Conservation (phyloP, 2,113 vertebrate species). For the Peucedramus taeniatus region DNA sequence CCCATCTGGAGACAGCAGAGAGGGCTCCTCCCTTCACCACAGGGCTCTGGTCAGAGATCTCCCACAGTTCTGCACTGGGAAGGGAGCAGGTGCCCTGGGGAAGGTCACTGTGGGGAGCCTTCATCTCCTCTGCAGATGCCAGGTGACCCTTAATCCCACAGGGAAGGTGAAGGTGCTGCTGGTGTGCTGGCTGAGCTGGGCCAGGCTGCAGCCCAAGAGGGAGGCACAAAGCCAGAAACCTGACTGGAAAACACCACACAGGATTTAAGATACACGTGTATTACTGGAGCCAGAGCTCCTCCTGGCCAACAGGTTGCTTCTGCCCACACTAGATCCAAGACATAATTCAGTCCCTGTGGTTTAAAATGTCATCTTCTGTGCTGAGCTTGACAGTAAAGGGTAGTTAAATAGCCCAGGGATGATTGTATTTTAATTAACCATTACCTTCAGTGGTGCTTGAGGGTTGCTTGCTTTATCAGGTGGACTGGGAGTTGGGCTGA, state of each 20-base stretch:
- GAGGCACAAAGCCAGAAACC: background rate
- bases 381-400: background rate
- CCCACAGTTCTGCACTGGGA: fast-evolving
- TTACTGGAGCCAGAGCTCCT: background rate
- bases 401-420: background rate
- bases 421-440: background rate
- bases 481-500: background rate
- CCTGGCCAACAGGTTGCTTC: background rate
- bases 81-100: background rate
- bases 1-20: fast-evolving
- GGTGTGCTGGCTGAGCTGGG: background rate
- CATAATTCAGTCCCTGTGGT: background rate
- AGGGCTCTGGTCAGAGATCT: fast-evolving
- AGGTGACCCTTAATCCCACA: fast-evolving
- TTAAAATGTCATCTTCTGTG: background rate
- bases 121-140: background rate
- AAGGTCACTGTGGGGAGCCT: background rate
- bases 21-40: background rate
- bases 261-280: fast-evolving
- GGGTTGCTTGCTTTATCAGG: background rate
- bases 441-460: background rate
- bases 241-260: background rate
- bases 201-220: background rate
- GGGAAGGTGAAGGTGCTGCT: background rate
- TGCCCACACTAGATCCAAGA: background rate